Evolutionary conservation across 2,888 invertebrate species (phyloP).

Genomic region (Phyto melanocephala): DNA sequence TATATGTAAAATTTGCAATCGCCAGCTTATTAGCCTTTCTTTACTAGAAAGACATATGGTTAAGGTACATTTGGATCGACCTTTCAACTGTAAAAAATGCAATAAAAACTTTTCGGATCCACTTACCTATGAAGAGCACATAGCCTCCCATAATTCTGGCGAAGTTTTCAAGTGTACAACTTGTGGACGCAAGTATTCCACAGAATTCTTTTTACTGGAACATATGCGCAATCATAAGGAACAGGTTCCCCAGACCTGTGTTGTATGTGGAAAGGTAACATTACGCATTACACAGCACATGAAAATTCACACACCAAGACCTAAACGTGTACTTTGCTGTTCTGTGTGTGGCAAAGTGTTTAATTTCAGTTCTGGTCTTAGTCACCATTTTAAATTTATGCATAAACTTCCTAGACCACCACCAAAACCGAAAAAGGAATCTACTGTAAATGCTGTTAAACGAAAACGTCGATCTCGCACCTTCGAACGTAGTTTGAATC

Average conservation of each 20-base stretch:
- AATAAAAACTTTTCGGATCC: conserved; percentile 62
- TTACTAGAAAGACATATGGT: conserved; percentile 66
- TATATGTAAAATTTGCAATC: conserved; percentile 66
- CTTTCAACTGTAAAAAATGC: conserved; percentile 65
- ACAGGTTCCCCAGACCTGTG: conserved; percentile 64
- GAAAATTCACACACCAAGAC: conserved; percentile 67
- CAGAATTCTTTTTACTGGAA: conserved; percentile 62
- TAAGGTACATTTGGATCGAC: conserved; percentile 63
- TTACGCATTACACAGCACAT: conserved; percentile 67
- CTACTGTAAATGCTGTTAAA: neutral
- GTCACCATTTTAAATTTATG: conserved; percentile 67
- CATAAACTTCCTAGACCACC: conserved; percentile 63
- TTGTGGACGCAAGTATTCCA: conserved; percentile 64
- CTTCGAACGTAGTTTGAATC: conserved; percentile 16
- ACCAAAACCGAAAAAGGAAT: conserved; percentile 55
- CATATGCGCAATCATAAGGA: conserved; percentile 65
- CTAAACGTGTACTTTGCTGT: conserved; percentile 65
- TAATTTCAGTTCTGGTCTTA: conserved; percentile 67
- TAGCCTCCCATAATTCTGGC: conserved; percentile 58
- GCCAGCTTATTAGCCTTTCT: conserved; percentile 58
- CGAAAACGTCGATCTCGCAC: conserved; percentile 40
- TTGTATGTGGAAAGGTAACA: conserved; percentile 67
- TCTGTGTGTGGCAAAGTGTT: conserved; percentile 66
- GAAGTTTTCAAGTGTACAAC: conserved; percentile 64
- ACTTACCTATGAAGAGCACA: conserved; percentile 62